These are phyloP conservation scores for Acrocephalus kingi DNA, from an alignment of 2,113 vertebrate species.

Conservation along the genomic window DNA sequence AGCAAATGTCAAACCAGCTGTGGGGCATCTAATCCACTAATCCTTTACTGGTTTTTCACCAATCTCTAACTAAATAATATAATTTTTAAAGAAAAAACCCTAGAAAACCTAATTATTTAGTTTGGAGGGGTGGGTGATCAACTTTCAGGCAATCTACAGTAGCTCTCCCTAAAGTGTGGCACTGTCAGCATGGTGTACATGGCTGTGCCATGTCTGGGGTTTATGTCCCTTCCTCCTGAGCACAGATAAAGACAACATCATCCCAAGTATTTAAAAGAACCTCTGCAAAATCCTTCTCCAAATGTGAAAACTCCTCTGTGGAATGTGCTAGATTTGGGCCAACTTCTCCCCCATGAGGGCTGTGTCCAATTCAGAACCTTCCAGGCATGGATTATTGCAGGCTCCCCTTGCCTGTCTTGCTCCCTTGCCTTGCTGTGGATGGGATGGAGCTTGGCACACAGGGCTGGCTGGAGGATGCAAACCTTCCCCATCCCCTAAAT, in stretches of 20 bases:
- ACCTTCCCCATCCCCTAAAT: not conserved
- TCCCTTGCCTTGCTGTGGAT: not conserved
- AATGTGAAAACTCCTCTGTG: not conserved
- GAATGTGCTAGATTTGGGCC: not conserved
- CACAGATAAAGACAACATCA: not conserved
- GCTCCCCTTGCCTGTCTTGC: not conserved
- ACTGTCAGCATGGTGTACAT: accelerated
- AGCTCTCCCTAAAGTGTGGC: not conserved
- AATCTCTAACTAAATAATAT: not conserved
- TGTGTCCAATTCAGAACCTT: not conserved
- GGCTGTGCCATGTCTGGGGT: not conserved
- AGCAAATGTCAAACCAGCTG: not conserved
- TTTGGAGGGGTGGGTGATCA: not conserved
- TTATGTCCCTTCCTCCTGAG: not conserved
- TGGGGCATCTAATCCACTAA: not conserved
- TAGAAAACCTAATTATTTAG: not conserved
- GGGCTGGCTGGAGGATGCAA: not conserved
- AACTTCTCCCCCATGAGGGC: not conserved
- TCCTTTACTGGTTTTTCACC: not conserved
- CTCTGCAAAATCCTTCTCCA: not conserved
- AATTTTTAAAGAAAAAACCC: not conserved
- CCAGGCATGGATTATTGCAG: not conserved
- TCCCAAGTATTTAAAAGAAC: not conserved
- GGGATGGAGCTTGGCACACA: not conserved
- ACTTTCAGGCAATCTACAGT: not conserved